Evolutionary conservation across 2,888 invertebrate species (phyloP).

Genomic region (Tiliacea citrago): DNA sequence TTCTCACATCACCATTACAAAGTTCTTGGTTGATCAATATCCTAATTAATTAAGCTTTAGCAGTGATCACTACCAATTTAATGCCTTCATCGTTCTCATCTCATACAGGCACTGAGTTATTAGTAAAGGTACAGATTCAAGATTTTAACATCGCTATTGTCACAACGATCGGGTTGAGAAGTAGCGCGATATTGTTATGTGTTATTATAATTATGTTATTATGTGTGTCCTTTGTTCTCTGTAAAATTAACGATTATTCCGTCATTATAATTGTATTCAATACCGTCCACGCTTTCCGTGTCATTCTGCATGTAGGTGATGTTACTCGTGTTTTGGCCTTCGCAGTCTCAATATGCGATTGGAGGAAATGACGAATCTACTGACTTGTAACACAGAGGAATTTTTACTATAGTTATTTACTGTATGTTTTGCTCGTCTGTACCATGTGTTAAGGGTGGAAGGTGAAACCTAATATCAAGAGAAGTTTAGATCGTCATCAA

Average conservation of each 20-base stretch:
- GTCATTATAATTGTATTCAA: conserved; percentile 70
- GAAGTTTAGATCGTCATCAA: not conserved
- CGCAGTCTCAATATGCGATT: conserved; percentile 6
- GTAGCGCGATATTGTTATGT: conserved; percentile 45
- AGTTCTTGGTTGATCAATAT: too few relatives aligned
- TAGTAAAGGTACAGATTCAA: not conserved
- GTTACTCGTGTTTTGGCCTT: conserved; percentile 26
- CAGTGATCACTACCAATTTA: not conserved
- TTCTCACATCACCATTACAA: too few relatives aligned
- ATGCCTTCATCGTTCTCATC: not conserved
- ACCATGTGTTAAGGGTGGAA: not conserved
- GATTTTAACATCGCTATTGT: conserved; percentile 39
- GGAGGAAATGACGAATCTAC: conserved; percentile 17
- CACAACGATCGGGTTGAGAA: conserved; percentile 22
- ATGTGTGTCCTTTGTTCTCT: conserved; percentile 67
- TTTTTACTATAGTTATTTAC: not conserved
- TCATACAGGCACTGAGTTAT: conserved; percentile 1
- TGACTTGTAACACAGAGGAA: not conserved
- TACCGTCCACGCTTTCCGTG: conserved; percentile 62
- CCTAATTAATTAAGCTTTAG: too few relatives aligned
- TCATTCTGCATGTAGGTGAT: conserved; percentile 26
- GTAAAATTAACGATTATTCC: conserved; percentile 64
- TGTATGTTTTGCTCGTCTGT: not conserved
- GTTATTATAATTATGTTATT: conserved; percentile 45
- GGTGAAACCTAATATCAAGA: not conserved